Evolutionary conservation across 2,113 vertebrate genomes (phyloP), one percentile per base, ranked within the genome.

Genomic region (Phylloscopus whistleri): DNA sequence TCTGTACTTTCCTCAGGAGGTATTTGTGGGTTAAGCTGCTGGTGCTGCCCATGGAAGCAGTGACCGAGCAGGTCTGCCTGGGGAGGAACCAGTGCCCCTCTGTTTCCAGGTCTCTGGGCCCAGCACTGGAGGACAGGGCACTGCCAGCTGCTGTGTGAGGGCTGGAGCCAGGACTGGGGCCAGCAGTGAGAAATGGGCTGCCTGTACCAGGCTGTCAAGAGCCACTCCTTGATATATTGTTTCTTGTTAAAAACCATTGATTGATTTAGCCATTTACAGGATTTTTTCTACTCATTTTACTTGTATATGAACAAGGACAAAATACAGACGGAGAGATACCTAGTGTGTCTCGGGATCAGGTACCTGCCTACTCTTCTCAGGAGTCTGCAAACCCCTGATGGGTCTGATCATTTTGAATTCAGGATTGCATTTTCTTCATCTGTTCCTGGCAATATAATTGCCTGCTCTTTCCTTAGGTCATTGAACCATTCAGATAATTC

Each of bases 41-140:
- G 64, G 41, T 59, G 60, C 55, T 74, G 26, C 48, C 35, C 26
- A 2, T 51, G 72, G 51, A 64, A 82, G 74, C 66, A 55, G 52
- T 48, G 62, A 7, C 72, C 69, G 55, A 89, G 56, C 33, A 62
- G 79, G 31, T 64, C 35, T 85, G 46, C 60, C 55, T 37, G 39
- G 8, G 18, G 13, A 74, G 31, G 51, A 81, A 69, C 16, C 0
- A 3, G 16, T 55, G 51, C 21, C 18, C 13, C 30, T 27, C 46
- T 58, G 14, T 44, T 76, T 90, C n/a, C 72, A 53, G 39, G 39
- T 70, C 72, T 86, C 72, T 0, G 4, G n/a, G 76, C 56, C 31
- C 60, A 58, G 48, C 9, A 15, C 1, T 1, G 35, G 21, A 55
- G 20, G 27, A 70, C 0, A 0, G 31, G 26, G 10, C 52, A 16